Conservation (phyloP, 2,888 invertebrate genomes). For the Trachelus troglodyta region DNA sequence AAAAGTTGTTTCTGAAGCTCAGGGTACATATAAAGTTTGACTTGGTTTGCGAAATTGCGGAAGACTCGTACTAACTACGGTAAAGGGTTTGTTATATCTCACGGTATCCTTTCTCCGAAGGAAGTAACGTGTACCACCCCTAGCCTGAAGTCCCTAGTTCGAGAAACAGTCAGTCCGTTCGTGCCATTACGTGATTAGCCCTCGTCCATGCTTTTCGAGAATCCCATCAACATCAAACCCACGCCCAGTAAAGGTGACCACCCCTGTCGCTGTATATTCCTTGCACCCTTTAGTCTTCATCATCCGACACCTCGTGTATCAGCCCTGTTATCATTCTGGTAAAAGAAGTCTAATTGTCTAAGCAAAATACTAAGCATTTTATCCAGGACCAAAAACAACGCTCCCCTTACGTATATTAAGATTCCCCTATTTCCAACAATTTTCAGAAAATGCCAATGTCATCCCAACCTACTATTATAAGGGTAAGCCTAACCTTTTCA, state of each 20-base stretch:
- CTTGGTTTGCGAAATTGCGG: background rate
- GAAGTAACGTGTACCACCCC: background rate
- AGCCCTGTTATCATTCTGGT: constrained; percentile 10
- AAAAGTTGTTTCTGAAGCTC: background rate
- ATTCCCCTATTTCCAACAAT: background rate
- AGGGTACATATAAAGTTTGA: background rate
- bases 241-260: constrained; percentile 17
- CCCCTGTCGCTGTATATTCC: constrained; percentile 7
- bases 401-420: constrained; percentile 3
- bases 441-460: background rate
- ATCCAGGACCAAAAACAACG: background rate
- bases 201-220: constrained; percentile 34
- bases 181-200: constrained; percentile 42
- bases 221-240: constrained; percentile 32
- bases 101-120: background rate
- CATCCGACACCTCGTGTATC: background rate
- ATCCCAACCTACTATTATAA: background rate
- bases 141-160: background rate
- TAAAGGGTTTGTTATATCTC: background rate
- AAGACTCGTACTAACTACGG: background rate
- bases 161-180: constrained; percentile 1
- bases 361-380: background rate
- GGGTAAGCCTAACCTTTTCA: background rate
- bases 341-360: constrained; percentile 19
- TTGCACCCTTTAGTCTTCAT: constrained; percentile 6